Base-by-base conservation (phyloP, 2,113 vertebrate species). In the Xenopus laevis region DNA sequence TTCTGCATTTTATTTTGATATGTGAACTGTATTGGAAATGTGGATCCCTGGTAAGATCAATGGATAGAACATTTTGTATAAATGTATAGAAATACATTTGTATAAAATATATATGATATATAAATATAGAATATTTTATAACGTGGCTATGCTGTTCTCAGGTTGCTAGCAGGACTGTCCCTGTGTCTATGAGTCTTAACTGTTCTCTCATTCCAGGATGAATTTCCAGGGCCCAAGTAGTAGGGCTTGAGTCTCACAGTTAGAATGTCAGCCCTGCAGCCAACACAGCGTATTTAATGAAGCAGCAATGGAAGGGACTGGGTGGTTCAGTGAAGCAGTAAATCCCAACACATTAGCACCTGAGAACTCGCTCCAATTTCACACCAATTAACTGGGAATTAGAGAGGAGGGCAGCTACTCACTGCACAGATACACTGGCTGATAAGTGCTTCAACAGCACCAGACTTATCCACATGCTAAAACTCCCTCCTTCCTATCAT, bases 321-420 rank as follows among this genome's bases (percentile, higher is more conserved):
- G 83, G 85, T 79, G 76, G 84, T 75, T 83, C 87, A 89, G 85
- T 87, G 82, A 89, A 86, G 87, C 87, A 84, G 87, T 82, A 89
- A 89, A 88, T 85, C 85, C 86, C 86, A 88, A 88, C 87, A 88
- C 86, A 88, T 89, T 86, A 89, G 88, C 86, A 89, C 87, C 87
- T 88, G 87, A 85, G 85, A 86, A 84, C 84, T 85, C 77, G 79
- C 86, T 86, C 83, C 86, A 87, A 84, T 88, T 87, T 87, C 86
- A 87, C 86, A 86, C 85, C 85, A 89, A 89, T 89, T 89, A 89
- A 85, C 78, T 83, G 83, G 84, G 86, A 87, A 88, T 85, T 83
- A 84, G 85, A 80, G 80, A 82, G 82, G 84, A 86, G 86, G 85
- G 70, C 7, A n/a, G 82, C 80, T 72, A 75, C 78, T 80, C 79